phyloP scores from a whole-genome alignment of 2,113 vertebrate genomes.

The Balaeniceps rex region DNA sequence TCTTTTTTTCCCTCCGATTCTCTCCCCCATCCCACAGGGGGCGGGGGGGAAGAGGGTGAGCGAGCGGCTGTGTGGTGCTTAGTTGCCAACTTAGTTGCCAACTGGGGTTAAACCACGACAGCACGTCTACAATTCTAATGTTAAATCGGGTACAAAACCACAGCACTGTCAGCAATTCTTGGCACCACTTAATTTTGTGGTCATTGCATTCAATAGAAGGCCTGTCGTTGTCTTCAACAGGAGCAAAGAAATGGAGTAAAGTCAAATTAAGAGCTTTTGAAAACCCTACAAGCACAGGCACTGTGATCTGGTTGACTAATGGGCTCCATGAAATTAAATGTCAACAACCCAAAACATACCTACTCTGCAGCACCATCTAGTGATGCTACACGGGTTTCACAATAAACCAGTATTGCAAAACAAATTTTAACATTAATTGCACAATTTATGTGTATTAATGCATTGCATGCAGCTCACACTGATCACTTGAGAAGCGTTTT shows the following conservation, averaged over 20 bases:
- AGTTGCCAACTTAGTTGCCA: too few species aligned
- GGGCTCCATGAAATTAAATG: not conserved
- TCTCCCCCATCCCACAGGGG: too few species aligned
- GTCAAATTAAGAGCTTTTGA: not conserved
- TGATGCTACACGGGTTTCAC: not conserved
- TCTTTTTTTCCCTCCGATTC: too few species aligned
- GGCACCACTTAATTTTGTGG: not conserved
- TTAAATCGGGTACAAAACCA: not conserved
- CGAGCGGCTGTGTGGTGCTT: too few species aligned
- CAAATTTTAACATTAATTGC: not conserved
- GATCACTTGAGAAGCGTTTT: not conserved
- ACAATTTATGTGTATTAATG: not conserved
- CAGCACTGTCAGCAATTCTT: not conserved
- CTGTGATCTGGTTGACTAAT: not conserved
- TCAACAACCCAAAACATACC: not conserved
- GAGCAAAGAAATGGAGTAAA: not conserved
- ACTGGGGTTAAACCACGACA: too few species aligned
- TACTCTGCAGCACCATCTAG: slow-evolving; percentile 27
- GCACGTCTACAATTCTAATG: not conserved
- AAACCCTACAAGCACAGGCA: not conserved
- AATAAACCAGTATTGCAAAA: not conserved
- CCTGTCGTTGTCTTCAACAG: not conserved
- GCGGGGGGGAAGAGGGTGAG: too few species aligned
- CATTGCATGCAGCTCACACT: not conserved
- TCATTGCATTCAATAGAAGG: not conserved